phyloP scores from a whole-genome alignment of 2,888 invertebrate species.

The Crossocerus cetratus region DNA sequence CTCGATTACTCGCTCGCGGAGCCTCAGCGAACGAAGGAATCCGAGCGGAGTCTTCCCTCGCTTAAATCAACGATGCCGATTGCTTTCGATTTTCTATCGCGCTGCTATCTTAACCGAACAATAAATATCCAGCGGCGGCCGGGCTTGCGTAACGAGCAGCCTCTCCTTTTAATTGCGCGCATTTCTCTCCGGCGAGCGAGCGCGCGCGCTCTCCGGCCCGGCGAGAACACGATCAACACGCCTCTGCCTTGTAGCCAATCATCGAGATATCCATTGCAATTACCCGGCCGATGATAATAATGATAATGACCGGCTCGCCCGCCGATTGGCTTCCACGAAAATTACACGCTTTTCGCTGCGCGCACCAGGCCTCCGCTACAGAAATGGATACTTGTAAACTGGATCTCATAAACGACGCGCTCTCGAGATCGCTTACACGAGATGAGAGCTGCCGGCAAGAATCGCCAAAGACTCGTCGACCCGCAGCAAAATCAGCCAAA shows the following conservation, averaged over 20 bases:
- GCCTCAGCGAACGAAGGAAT: slow-evolving; percentile 10
- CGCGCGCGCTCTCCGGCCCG: slow-evolving; percentile 2
- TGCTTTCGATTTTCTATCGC: slow-evolving; percentile 37
- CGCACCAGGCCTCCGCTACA: no score
- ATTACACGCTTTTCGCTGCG: slow-evolving; percentile 42
- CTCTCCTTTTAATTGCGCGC: slow-evolving; percentile 46
- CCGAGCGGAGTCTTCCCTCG: background rate
- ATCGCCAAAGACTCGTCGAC: no score
- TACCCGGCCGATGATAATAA: slow-evolving; percentile 48
- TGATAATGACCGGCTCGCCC: slow-evolving; percentile 43
- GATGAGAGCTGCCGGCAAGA: no score
- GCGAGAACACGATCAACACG: slow-evolving; percentile 54
- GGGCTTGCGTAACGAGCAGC: slow-evolving; percentile 37
- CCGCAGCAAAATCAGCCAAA: no score
- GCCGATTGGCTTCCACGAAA: slow-evolving; percentile 43
- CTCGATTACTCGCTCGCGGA: background rate
- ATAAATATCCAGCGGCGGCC: slow-evolving; percentile 43
- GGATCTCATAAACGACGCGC: no score
- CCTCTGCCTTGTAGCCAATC: slow-evolving; percentile 60
- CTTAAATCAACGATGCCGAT: slow-evolving; percentile 45
- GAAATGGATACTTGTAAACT: no score
- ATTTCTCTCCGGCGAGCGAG: slow-evolving; percentile 20
- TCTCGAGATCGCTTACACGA: no score
- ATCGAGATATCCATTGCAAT: slow-evolving; percentile 54
- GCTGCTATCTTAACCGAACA: slow-evolving; percentile 25